Evolutionary conservation across 2,888 invertebrate genomes (phyloP).

Genomic region (Ephialtes manifestator): DNA sequence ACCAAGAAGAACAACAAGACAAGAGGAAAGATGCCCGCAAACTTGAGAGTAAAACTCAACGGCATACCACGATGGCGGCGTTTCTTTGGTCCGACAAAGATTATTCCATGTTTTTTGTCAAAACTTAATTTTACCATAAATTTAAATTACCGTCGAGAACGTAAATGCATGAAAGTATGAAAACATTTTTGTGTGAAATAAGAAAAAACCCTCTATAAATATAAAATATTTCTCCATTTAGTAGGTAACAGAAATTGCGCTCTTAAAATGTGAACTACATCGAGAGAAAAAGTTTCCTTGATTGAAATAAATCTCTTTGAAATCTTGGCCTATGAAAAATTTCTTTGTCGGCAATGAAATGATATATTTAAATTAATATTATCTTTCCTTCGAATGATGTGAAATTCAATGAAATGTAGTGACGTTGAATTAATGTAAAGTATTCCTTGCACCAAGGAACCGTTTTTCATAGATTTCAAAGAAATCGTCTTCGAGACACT

Average conservation of each 20-base stretch:
- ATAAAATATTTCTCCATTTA: neutral
- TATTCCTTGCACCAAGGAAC: no score
- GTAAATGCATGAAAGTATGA: neutral
- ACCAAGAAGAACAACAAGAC: slow-evolving; percentile 33
- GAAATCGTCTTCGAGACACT: no score
- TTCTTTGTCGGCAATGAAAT: no score
- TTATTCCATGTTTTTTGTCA: neutral
- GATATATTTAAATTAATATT: no score
- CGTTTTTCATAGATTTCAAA: no score
- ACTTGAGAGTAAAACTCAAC: slow-evolving; percentile 68
- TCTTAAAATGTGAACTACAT: neutral
- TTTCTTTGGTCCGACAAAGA: slow-evolving; percentile 45
- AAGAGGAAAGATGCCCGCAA: slow-evolving; percentile 45
- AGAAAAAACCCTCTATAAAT: neutral
- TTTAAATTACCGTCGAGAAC: neutral
- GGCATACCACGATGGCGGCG: slow-evolving; percentile 16
- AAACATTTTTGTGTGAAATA: neutral
- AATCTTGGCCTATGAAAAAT: no score
- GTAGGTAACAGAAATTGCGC: neutral
- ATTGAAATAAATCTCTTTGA: no score
- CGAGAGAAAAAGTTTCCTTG: no score
- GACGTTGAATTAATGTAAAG: no score
- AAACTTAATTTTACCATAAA: neutral
- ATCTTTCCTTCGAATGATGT: no score
- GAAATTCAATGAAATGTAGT: no score